Conservation (phyloP, 2,888 invertebrate species). For the Chalcis sispes region DNA sequence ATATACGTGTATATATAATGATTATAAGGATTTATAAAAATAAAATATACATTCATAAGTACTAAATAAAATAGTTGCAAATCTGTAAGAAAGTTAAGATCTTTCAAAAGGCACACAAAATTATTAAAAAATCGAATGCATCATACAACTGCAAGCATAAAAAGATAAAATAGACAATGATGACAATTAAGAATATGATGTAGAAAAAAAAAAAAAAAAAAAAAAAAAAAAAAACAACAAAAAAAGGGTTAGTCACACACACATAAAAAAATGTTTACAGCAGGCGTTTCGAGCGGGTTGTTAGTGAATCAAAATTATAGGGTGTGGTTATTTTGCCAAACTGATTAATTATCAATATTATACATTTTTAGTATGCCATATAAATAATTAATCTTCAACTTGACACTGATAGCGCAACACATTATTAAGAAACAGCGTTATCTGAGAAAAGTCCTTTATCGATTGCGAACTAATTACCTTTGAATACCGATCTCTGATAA, state of each 20-base stretch:
- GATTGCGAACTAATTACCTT: background rate
- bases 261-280: slow-evolving; percentile 41
- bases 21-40: background rate
- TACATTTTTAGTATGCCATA: slow-evolving; percentile 27
- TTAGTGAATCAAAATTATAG: slow-evolving; percentile 44
- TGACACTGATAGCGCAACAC: slow-evolving; percentile 54
- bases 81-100: slow-evolving; percentile 26
- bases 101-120: slow-evolving; percentile 39
- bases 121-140: slow-evolving; percentile 46
- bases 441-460: slow-evolving; percentile 34
- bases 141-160: slow-evolving; percentile 48
- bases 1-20: background rate
- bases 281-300: slow-evolving; percentile 53
- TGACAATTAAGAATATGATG: slow-evolving; percentile 36
- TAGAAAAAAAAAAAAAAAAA: slow-evolving; percentile 3
- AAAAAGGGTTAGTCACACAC: slow-evolving; percentile 44
- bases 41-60: background rate
- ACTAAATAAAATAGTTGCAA: slow-evolving; percentile 7
- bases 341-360: slow-evolving; percentile 54
- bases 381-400: slow-evolving; percentile 54
- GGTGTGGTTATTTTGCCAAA: slow-evolving; percentile 44
- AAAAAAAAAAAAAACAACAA: slow-evolving; percentile 33
- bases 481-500: slow-evolving; percentile 15
- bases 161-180: slow-evolving; percentile 46
- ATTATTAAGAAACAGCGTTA: slow-evolving; percentile 50